phyloP scores from a whole-genome alignment of 1,140 invertebrate species.

The Copidosoma floridanum region DNA sequence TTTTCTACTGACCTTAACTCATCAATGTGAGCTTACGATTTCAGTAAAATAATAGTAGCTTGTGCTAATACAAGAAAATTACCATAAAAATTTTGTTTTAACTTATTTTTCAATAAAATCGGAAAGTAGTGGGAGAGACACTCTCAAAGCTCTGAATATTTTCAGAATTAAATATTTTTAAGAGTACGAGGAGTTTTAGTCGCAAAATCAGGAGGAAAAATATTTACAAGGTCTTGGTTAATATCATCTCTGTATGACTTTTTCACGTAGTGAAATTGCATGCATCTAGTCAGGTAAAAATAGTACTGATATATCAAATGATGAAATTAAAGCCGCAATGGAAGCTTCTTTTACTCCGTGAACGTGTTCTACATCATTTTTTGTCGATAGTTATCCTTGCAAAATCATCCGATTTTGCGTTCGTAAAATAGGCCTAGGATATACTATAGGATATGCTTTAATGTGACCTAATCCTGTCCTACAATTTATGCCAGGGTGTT shows the following conservation, averaged over 20 bases:
- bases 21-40: background rate
- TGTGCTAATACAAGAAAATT: constrained; percentile 23
- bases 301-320: constrained; percentile 15
- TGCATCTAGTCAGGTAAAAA: constrained; percentile 29
- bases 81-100: constrained; percentile 15
- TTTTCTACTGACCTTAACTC: background rate
- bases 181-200: constrained; percentile 9
- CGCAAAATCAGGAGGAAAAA: constrained; percentile 16
- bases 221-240: background rate
- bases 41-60: background rate
- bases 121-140: constrained; percentile 13
- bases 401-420: constrained; percentile 15
- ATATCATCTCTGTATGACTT: constrained; percentile 8
- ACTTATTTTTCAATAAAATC: constrained; percentile 13
- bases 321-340: constrained; percentile 13
- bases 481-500: constrained; percentile 9
- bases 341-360: constrained; percentile 22
- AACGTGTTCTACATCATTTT: background rate
- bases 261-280: constrained; percentile 17
- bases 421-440: background rate
- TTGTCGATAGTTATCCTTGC: constrained; percentile 12
- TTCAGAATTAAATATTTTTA: constrained; percentile 17
- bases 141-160: constrained; percentile 13
- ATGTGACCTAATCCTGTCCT: background rate
- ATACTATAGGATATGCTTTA: constrained; percentile 4